Evolutionary conservation across 2,797 vertebrate species (phyloP), one percentile per base, ranked within the genome.

Genomic region (Eospalax fontanierii): DNA sequence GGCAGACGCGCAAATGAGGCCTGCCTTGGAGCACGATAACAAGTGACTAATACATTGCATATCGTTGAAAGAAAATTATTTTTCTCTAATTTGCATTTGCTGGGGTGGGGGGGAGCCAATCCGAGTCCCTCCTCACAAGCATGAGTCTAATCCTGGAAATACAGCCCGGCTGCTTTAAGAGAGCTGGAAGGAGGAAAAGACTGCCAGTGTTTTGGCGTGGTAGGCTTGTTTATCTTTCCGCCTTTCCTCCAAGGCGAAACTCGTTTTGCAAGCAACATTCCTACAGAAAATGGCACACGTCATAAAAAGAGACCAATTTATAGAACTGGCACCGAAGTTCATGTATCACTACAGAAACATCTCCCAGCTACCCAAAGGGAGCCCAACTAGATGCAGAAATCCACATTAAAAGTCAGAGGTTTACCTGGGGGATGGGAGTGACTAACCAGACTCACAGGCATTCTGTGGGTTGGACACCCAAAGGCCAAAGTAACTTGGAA

Each of bases 11-110:
- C 98, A 99, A 98, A 98, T 98, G 98, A 99, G 98, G 98, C 98
- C 98, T 98, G 98, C 98, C 98, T 98, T 94, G 73, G 98, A 98
- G 98, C 98, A 97, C 97, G 98, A 98, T 98, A 98, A 98, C 98
- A 98, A 99, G 98, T 98, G 98, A 99, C 98, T 98, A 98, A 98
- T 98, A 98, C 98, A 98, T 98, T 98, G 98, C 98, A 98, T 98
- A 98, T 98, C 98, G 96, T 97, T 98, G 98, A 98, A 98, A 98
- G 98, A 98, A 98, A 98, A 98, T 98, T 98, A 98, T 98, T 98
- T 98, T 98, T 98, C 98, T 98, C 98, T 98, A 98, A 98, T 99
- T 99, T 99, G 98, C 98, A 99, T 99, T 98, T 97, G 98, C 97
- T 98, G 97, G 90, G 91, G 94, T 92, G 14, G 76, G 24, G 35